Percentiles rank a stretch among this genome's conserved stretches.
Conservation (phyloP, 2,797 vertebrate genomes). For the Trachurus trachurus region DNA sequence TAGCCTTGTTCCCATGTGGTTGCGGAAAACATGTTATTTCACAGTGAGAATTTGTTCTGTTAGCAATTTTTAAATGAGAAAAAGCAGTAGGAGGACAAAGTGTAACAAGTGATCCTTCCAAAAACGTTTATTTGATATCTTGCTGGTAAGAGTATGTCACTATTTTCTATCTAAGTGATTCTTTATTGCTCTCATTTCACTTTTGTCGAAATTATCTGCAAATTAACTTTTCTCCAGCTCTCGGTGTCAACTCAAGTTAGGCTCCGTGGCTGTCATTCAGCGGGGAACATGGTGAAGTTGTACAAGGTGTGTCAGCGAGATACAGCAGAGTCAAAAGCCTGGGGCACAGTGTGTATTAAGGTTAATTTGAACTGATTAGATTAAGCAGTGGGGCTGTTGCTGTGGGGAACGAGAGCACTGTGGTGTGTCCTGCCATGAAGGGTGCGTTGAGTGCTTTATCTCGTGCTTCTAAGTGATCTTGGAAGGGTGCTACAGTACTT, state of each 20-base stretch:
- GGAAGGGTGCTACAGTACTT: constrained; percentile 44
- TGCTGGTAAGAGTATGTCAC: neutral
- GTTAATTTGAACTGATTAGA: constrained; percentile 87
- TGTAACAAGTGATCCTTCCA: neutral
- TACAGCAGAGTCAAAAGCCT: constrained; percentile 75
- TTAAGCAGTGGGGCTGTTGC: constrained; percentile 78
- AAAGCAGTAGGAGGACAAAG: neutral
- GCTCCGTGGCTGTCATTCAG: constrained; percentile 67
- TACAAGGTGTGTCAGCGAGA: constrained; percentile 83
- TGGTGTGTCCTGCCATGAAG: constrained; percentile 63
- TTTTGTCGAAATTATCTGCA: constrained; percentile 48
- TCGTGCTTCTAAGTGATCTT: constrained; percentile 52
- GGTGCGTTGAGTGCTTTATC: constrained; percentile 59
- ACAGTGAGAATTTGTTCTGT: neutral
- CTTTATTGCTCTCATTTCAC: constrained; percentile 8
- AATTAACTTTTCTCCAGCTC: constrained; percentile 68
- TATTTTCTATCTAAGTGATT: neutral
- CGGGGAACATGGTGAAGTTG: constrained; percentile 61
- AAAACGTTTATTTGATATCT: constrained; percentile 1
- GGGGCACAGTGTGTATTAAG: constrained; percentile 74
- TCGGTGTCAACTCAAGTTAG: constrained; percentile 66
- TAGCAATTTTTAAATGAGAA: neutral
- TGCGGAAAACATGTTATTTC: neutral
- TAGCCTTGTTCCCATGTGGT: neutral
- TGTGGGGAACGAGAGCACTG: constrained; percentile 60